Base-by-base conservation (phyloP, 2,797 vertebrate species). In the Smutsia gigantea region DNA sequence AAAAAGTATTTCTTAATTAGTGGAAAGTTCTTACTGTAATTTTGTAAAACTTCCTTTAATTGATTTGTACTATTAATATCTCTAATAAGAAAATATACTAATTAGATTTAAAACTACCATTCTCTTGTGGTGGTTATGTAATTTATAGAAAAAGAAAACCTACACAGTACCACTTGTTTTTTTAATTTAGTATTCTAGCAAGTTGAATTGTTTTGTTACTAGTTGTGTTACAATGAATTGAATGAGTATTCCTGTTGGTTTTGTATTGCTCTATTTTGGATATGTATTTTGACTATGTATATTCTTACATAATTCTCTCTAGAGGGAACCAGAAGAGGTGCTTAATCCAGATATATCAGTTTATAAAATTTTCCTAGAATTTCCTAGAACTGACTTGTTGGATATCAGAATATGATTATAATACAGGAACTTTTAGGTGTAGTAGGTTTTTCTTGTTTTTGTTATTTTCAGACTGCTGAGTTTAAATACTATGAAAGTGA, bases 1-100 rank as follows among this genome's bases (percentile, higher is more conserved):
- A 68, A 94, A 96, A 74, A 34, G 59, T 92, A 78, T 88, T 96
- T 97, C 55, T 88, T 17, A 92, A 69, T 92, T 69, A 87, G 34
- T 88, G 23, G 29, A 57, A 78, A 92, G 53, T 90, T 90, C 29
- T 84, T 93, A 61, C 31, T 86, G n/a, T 81, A 66, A 84, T 81
- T 92, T n/a, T 82, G 6, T 68, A 90, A 93, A 96, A 68, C 37
- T 89, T 49, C 2, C 27, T 57, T 95, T 64, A 46, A 55, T 77
- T 61, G 46, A 9, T 72, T 90, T 75, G 0, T 74, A 21, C 66
- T 89, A 25, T 89, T 93, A 37, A 55, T 37, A 5, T 64, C n/a
- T 89, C 51, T 88, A 81, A 77, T 71, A 59, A 93, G 84, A 74
- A 95, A 91, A 77, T 57, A 9, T 93, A 42, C 51, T 90, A 83